Evolutionary conservation across 2,888 invertebrate genomes (phyloP).

Genomic region (Drosophila yooni): DNA sequence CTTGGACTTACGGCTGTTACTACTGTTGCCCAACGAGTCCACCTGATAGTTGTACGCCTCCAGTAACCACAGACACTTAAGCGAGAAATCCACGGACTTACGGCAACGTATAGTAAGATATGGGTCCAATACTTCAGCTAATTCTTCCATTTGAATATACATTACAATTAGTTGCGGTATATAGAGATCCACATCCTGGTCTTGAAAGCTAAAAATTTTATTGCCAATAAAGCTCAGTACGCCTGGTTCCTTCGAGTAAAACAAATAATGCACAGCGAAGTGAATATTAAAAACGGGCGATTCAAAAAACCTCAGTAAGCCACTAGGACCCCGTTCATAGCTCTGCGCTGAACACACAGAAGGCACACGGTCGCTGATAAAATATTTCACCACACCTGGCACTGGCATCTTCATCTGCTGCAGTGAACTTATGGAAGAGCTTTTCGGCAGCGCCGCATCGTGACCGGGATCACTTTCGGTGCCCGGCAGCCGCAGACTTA

Average conservation of each 20-base stretch:
- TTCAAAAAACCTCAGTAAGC: conserved; percentile 92
- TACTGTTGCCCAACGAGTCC: conserved; percentile 76
- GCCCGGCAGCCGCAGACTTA: conserved; percentile 76
- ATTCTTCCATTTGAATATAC: conserved; percentile 99
- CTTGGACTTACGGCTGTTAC: conserved; percentile 82
- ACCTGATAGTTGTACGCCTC: conserved; percentile 91
- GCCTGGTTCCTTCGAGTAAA: conserved; percentile 99
- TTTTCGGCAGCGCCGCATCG: conserved; percentile 70
- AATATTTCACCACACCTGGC: conserved; percentile 85
- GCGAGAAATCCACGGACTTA: conserved; percentile 97
- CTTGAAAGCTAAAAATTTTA: conserved; percentile 97
- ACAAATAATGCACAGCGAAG: conserved; percentile 98
- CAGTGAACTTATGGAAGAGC: conserved; percentile 83
- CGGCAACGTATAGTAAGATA: conserved; percentile 94
- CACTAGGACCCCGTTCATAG: conserved; percentile 84
- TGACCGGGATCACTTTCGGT: conserved; percentile 38
- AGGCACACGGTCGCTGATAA: conserved; percentile 80
- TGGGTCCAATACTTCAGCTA: conserved; percentile 96
- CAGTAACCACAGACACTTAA: conserved; percentile 97
- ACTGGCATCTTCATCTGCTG: conserved; percentile 84
- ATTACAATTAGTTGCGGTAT: conserved; percentile 98
- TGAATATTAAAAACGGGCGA: conserved; percentile 99
- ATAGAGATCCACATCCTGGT: conserved; percentile 97
- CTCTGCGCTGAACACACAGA: conserved; percentile 62
- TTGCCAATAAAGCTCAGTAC: conserved; percentile 99